Conservation (phyloP, 2,113 vertebrate genomes). For the Anarrhichthys ocellatus region DNA sequence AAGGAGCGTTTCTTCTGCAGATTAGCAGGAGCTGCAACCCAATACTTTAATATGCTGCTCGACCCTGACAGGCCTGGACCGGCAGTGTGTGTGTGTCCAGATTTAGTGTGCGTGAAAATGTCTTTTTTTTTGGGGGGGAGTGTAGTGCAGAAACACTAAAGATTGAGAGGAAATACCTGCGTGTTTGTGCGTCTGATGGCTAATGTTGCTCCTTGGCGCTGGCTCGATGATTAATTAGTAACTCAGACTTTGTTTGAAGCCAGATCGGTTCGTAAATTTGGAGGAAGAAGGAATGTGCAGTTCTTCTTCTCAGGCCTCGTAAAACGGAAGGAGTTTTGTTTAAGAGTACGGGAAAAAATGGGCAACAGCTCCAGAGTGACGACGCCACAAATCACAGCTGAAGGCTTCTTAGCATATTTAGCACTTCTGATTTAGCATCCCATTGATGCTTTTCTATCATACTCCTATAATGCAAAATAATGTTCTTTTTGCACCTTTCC, state of each 20-base stretch:
- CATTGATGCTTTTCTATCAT: not conserved
- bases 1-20: slow-evolving; percentile 69
- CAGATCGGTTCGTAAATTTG: not conserved
- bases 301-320: not conserved
- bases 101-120: not conserved
- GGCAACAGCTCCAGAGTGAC: not conserved
- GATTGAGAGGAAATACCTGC: not conserved
- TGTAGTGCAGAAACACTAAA: not conserved
- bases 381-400: not conserved
- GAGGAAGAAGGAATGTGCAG: slow-evolving; percentile 16
- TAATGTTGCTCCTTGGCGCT: not conserved
- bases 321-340: not conserved
- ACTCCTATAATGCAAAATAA: not conserved
- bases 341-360: not conserved
- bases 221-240: slow-evolving; percentile 6
- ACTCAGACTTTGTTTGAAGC: slow-evolving; percentile 10
- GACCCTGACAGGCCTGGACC: slow-evolving; percentile 62
- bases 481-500: not conserved
- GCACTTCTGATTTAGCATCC: no score
- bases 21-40: slow-evolving; percentile 75
- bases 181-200: slow-evolving; percentile 8
- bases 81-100: slow-evolving; percentile 46
- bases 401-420: slow-evolving; percentile 5
- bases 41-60: slow-evolving; percentile 78
- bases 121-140: not conserved